Evolutionary conservation across 2,113 vertebrate genomes (phyloP).

Genomic region (Panthera leo): DNA sequence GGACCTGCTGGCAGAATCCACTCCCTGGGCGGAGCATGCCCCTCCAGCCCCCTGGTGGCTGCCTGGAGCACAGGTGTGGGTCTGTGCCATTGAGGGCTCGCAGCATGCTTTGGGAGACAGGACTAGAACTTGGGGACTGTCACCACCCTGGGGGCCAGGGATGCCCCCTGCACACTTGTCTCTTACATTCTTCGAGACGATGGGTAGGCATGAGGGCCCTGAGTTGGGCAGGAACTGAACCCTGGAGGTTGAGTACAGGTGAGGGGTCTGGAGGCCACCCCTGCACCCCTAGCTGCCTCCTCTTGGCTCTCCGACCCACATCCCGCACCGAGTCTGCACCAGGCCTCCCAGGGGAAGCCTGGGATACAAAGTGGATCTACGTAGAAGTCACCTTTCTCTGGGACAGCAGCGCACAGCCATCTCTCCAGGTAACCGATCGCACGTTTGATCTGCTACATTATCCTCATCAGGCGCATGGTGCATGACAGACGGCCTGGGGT

Average conservation of each 20-base stretch:
- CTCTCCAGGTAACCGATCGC: constrained; percentile 80
- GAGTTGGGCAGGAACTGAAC: not conserved
- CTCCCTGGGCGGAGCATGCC: rapidly evolving
- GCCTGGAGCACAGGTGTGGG: not conserved
- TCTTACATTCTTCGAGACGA: not conserved
- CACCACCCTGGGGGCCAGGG: not conserved
- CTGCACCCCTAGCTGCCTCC: not conserved
- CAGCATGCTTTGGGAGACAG: not conserved
- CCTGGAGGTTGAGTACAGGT: not conserved
- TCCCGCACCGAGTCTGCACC: not conserved
- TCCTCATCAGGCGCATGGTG: not conserved
- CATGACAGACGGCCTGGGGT: constrained; percentile 69
- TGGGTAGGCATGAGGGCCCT: not conserved
- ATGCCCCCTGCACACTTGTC: not conserved
- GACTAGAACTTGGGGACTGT: not conserved
- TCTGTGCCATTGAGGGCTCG: not conserved
- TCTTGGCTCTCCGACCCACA: not conserved
- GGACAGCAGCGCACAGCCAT: not conserved
- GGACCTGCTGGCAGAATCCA: not conserved
- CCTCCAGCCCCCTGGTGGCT: not conserved
- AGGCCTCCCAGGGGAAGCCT: not conserved
- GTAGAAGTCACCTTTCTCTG: constrained; percentile 81
- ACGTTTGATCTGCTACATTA: constrained; percentile 74
- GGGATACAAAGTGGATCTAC: not conserved
- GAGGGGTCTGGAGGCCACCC: not conserved